Conservation (phyloP, 2,113 vertebrate species). For the Pampusana beccarii region DNA sequence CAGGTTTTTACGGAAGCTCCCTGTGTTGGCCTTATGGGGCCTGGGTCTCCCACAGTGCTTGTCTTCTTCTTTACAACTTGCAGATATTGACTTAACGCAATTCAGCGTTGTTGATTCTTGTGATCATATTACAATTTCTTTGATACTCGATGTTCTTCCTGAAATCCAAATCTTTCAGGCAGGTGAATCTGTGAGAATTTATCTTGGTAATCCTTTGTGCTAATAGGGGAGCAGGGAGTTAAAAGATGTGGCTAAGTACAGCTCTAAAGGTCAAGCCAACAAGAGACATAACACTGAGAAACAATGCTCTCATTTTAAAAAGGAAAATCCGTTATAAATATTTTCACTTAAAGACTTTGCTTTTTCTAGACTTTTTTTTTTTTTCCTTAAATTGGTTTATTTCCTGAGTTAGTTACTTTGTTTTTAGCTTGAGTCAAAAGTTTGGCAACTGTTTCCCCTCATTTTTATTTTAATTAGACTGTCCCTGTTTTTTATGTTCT, state of each 20-base stretch:
- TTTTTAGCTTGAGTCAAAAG: not conserved
- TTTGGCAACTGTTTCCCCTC: not conserved
- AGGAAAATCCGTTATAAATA: not conserved
- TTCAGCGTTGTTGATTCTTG: not conserved
- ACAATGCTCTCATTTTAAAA: not conserved
- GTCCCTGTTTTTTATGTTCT: not conserved
- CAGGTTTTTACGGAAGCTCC: not conserved
- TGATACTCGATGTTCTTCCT: not conserved
- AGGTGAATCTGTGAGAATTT: not conserved
- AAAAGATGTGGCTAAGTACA: not conserved
- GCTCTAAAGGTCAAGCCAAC: not conserved
- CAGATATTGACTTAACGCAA: not conserved
- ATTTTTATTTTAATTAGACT: not conserved
- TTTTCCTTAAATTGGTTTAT: not conserved
- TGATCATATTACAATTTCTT: not conserved
- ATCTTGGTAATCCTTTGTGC: not conserved
- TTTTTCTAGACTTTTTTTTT: not conserved
- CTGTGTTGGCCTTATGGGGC: rapidly evolving
- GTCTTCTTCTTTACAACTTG: not conserved
- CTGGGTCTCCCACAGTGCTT: not conserved
- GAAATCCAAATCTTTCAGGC: not conserved
- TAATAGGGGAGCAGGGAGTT: not conserved
- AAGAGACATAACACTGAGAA: not conserved
- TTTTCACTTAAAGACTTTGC: not conserved
- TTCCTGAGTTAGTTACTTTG: not conserved